Base-by-base conservation (phyloP, 2,888 invertebrate genomes). In the Thera britannica region DNA sequence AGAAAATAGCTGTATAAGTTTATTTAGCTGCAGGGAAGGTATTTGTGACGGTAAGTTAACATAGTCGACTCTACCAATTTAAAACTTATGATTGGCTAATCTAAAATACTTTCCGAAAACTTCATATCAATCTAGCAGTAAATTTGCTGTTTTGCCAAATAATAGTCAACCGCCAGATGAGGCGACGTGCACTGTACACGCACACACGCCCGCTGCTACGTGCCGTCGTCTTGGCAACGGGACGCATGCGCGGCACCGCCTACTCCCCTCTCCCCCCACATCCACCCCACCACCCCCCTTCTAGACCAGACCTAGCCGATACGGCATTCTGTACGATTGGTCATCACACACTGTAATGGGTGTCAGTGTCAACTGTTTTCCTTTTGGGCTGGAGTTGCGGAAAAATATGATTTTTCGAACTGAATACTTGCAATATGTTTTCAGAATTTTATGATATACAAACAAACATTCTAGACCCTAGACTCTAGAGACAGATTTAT, bases 161-260 rank as follows among this genome's bases (percentile, higher is more conserved):
- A 23, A 1, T 23, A 23, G 23, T 57, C 44, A 51, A 51, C 6
- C 11, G 65, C 69, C 46, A 62, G 8, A 6, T 11, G n/a, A 59
- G 3, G 11, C 8, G 2, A 2, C 58, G 60, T 65, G 76, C 67
- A 67, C 51, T 65, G 63, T 69, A 65, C 80, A 83, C 89, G 75
- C 92, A 89, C 90, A 90, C 89, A 84, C 51, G 6, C 66, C 52
- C 75, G 75, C 71, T 72, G 83, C 86, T 94, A 94, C 94, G 95
- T 95, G 95, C 95, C 93, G 94, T 94, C 91, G 94, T 93, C 95
- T 94, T 94, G 94, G 94, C 93, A 95, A 94, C 94, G 92, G 85
- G 87, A 92, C 94, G 94, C 93, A 91, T 86, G 93, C 93, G 93
- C 90, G 91, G 90, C 93, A 84, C 90, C 94, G 92, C 94, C 92